These are phyloP conservation scores for Lydus trimaculatus DNA, from an alignment of 2,888 invertebrate genomes.

Conservation along the genomic window DNA sequence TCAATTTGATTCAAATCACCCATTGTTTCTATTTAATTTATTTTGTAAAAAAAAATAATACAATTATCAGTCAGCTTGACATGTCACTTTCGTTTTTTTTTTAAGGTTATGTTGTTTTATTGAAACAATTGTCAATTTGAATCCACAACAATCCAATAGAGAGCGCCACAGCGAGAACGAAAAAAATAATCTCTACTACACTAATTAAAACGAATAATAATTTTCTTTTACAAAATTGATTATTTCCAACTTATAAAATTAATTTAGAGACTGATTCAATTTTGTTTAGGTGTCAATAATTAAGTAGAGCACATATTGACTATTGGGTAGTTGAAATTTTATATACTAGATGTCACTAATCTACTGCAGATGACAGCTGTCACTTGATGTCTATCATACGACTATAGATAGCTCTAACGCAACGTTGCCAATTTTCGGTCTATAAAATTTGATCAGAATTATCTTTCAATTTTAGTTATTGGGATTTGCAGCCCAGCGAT, in stretches of 20 bases:
- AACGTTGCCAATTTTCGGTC: background rate
- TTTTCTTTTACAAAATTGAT: background rate
- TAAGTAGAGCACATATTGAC: background rate
- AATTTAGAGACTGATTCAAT: background rate
- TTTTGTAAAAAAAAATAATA: background rate
- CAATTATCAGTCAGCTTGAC: background rate
- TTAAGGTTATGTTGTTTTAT: constrained; percentile 10
- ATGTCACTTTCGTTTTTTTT: background rate
- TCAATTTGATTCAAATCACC: constrained; percentile 8
- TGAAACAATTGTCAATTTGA: background rate
- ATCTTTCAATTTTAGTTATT: no score
- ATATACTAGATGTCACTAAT: constrained; percentile 15
- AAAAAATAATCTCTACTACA: no score
- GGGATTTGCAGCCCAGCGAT: no score
- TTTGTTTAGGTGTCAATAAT: background rate
- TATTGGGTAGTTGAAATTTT: background rate
- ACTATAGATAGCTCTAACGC: background rate
- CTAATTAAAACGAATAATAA: no score
- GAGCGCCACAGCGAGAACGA: background rate
- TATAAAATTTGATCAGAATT: no score
- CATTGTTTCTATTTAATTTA: background rate
- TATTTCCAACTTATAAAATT: background rate
- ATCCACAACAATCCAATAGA: background rate
- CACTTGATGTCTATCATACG: background rate
- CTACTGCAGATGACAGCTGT: constrained; percentile 13